Evolutionary conservation across 2,888 invertebrate genomes (phyloP), one percentile per base, ranked within the genome.

Genomic region (Limnephilus lunatus): DNA sequence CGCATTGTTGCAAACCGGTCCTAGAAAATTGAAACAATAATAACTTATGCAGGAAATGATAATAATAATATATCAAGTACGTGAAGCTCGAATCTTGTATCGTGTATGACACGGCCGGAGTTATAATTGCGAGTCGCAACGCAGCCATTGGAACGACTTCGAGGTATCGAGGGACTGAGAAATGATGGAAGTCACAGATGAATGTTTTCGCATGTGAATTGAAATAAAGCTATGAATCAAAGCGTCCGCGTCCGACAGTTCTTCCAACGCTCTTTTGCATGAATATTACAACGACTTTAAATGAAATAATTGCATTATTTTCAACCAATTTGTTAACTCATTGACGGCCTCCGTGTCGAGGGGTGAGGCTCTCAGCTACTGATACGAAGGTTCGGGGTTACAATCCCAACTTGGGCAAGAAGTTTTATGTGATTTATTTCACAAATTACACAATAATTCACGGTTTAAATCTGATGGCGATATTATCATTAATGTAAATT

Each of bases 121-220:
- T 68, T 68, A 68, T n/a, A 68, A 68, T n/a, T 25, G 68, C 25
- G 9, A 68, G 68, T 68, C 68, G 68, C 68, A 68, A 68, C 0
- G 68, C 68, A 68, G 68, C 9, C 68, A 68, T 68, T n/a, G 68
- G 68, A 68, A 68, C 68, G 25, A 68, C 68, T 68, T 68, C 25
- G 25, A 68, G 68, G 68, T 68, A 68, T 68, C 68, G 68, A 68
- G 68, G 25, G 68, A 68, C 68, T 9, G 68, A 25, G 68, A 68
- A 68, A 25, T 68, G 68, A 68, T 25, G 68, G 68, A 25, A 25
- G 68, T 68, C 25, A 68, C 68, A 68, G 68, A 68, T 68, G 68
- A 68, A 68, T 68, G 68, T 68, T 68, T 68, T 68, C 68, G 68
- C 68, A 68, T 68, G 68, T 68, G 68, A 68, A 68, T 68, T n/a